Percentiles rank a stretch among this genome's conserved stretches.
phyloP scores from a whole-genome alignment of 1,140 invertebrate species.

The Drosophila littoralis region DNA sequence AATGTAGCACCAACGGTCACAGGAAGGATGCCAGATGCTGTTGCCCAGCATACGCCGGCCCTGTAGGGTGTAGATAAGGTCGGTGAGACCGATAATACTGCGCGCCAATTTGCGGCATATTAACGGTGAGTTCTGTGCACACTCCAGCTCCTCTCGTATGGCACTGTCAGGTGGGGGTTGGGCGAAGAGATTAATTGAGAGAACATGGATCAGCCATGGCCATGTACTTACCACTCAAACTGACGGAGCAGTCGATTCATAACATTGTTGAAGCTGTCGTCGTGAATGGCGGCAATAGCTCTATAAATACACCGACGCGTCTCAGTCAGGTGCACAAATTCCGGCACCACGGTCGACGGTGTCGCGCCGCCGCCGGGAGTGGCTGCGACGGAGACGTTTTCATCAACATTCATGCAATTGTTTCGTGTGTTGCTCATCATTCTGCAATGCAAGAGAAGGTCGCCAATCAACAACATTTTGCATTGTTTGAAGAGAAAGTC shows the following conservation, averaged over 20 bases:
- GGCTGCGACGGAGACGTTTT: conserved; percentile 17
- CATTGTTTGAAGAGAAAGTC: conserved; percentile 42
- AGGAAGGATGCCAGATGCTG: conserved; percentile 21
- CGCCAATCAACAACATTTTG: conserved; percentile 26
- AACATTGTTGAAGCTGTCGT: conserved; percentile 61
- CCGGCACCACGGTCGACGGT: conserved; percentile 32
- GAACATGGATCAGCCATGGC: background rate
- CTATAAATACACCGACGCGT: conserved; percentile 60
- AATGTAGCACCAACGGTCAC: conserved; percentile 68
- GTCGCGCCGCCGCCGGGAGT: conserved; percentile 28
- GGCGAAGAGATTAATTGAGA: background rate
- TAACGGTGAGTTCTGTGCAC: conserved; percentile 46
- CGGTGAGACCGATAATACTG: conserved; percentile 46
- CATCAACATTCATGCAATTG: conserved; percentile 42
- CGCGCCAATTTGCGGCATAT: conserved; percentile 54
- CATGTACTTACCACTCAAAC: conserved; percentile 58
- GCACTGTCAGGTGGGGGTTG: conserved; percentile 32
- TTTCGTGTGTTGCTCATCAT: conserved; percentile 36
- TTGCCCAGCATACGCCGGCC: conserved; percentile 18
- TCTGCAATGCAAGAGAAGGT: conserved; percentile 29
- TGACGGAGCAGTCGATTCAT: conserved; percentile 56
- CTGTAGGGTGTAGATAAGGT: conserved; percentile 48
- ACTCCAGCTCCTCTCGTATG: conserved; percentile 63
- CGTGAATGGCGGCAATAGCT: conserved; percentile 60
- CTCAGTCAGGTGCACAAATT: conserved; percentile 59